phyloP scores from a whole-genome alignment of 2,888 invertebrate species.

The Mesochorus sp. region DNA sequence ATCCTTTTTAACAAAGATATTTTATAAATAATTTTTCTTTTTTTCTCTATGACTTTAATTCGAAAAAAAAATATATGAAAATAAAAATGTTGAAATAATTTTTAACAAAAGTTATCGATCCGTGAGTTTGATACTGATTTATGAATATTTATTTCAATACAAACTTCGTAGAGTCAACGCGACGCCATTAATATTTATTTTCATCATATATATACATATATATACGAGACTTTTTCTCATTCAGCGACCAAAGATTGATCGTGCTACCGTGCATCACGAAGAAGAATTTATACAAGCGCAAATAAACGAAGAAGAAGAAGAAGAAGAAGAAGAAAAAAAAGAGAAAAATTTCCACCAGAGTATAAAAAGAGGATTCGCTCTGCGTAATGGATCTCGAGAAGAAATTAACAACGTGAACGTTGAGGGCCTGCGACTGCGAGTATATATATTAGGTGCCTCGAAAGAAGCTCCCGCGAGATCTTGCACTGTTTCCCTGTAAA shows the following conservation, averaged over 20 bases:
- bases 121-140: too few relatives aligned
- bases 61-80: too few relatives aligned
- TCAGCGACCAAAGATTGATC: slow-evolving; percentile 55
- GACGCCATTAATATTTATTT: slow-evolving; percentile 24
- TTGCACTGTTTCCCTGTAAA: slow-evolving; percentile 33
- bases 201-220: too few relatives aligned
- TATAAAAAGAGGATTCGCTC: slow-evolving; percentile 11
- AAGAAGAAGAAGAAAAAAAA: slow-evolving; percentile 5
- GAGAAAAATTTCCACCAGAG: background rate
- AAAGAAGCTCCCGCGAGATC: slow-evolving; percentile 19
- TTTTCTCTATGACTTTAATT: too few relatives aligned
- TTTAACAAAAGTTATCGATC: too few relatives aligned
- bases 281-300: slow-evolving; percentile 17
- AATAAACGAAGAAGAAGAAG: background rate
- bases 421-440: slow-evolving; percentile 3
- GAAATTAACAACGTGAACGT: slow-evolving; percentile 51
- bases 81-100: too few relatives aligned
- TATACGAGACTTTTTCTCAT: slow-evolving; percentile 53
- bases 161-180: too few relatives aligned
- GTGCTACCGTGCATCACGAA: slow-evolving; percentile 6
- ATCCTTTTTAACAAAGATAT: too few relatives aligned
- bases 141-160: too few relatives aligned
- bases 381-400: slow-evolving; percentile 55
- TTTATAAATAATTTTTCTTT: too few relatives aligned
- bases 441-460: background rate